Evolutionary conservation across 1,140 invertebrate species (phyloP), one percentile per base, ranked within the genome.

Genomic region (Zaprionus lachaisei): DNA sequence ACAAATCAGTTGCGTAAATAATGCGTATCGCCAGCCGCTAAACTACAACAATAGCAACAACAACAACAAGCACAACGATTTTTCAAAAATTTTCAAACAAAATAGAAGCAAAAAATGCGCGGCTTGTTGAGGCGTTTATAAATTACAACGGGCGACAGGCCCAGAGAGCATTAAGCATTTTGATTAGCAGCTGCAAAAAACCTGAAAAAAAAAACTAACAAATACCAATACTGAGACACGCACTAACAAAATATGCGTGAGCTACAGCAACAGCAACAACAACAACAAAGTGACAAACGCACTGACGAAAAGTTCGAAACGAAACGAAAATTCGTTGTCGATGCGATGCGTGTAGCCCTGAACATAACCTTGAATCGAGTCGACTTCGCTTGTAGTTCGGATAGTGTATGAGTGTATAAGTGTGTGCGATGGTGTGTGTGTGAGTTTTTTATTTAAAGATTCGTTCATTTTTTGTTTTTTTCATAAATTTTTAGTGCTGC

Each of bases 1-100:
- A 90, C 81, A 80, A 90, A 90, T 90, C 85, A 90, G 85, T 90
- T 90, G 85, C 79, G 85, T 90, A 90, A 90, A 90, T 90, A 90
- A 90, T 90, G 85, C 85, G 85, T 90, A 80, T 84, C 81, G 79
- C 31, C 28, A 37, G 41, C 31, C 51, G 65, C 60, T 38, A 24
- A 28, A 28, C 26, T 34, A 34, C 38, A 34, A 11, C 47, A 17
- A 17, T 9, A 20, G 44, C 15, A 56, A 31, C 22, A 56, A 66
- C 37, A 47, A 44, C 34, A 44, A 57, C 22, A 62, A 49, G 7
- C 20, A 51, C 60, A 54, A 70, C 47, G 34, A 37, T 37, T 63
- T 57, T 70, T 47, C 34, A 31, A 37, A 37, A 47, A 17, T 22
- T 56, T 28, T 60, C 1, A 55, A 54, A 68, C 79, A 66, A 34